These are phyloP conservation scores for Cochlearius cochlearius DNA, from an alignment of 2,113 vertebrate genomes.

Conservation along the genomic window DNA sequence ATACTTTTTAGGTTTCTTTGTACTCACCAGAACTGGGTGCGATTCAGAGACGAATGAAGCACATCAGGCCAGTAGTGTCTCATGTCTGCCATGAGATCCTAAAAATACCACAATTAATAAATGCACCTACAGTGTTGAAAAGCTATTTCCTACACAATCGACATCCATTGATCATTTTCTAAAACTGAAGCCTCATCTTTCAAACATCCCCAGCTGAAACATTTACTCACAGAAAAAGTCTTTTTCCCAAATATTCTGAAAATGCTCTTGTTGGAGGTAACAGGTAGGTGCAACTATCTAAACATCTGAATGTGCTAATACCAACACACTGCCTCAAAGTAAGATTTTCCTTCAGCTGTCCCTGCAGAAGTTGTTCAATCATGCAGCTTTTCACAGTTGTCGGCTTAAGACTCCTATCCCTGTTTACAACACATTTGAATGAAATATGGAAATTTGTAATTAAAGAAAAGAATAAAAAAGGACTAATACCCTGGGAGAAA, in stretches of 20 bases:
- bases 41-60: constrained; percentile 64
- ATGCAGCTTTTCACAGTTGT: background rate
- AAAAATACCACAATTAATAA: background rate
- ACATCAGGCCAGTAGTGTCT: constrained; percentile 76
- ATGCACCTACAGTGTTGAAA: background rate
- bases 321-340: background rate
- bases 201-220: background rate
- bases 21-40: constrained; percentile 75
- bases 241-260: background rate
- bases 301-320: background rate
- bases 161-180: background rate
- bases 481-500: background rate
- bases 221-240: background rate
- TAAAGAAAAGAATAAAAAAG: background rate
- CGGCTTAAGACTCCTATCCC: background rate
- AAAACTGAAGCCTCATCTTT: background rate
- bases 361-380: background rate
- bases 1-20: background rate
- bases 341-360: background rate
- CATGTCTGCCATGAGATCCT: constrained; percentile 77
- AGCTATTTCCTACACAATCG: background rate
- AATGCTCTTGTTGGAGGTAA: background rate
- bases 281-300: background rate
- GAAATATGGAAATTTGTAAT: fast-evolving
- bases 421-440: background rate